Conservation (phyloP, 2,797 vertebrate genomes). For the Chlorospingus flavigularis region DNA sequence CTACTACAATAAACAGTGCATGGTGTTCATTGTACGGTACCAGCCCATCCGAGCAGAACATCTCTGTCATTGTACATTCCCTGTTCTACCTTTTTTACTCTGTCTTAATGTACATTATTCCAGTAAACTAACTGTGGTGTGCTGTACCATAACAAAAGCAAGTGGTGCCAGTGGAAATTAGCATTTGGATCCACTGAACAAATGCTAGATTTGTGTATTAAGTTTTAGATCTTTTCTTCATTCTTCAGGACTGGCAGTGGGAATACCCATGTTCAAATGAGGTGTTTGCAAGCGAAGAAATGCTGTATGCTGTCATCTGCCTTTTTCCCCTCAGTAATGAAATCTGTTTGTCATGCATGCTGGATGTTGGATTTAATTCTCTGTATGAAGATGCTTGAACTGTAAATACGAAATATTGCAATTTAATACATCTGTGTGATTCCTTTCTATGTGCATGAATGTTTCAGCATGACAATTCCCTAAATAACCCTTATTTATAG, state of each 20-base stretch:
- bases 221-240: not conserved
- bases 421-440: constrained; percentile 35
- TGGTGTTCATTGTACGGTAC: constrained; percentile 59
- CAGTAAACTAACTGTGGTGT: constrained; percentile 61
- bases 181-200: constrained; percentile 60
- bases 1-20: constrained; percentile 61
- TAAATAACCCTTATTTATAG: constrained; percentile 47
- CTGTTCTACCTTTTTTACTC: constrained; percentile 43
- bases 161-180: constrained; percentile 45
- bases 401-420: constrained; percentile 41
- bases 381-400: constrained; percentile 46
- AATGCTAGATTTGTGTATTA: constrained; percentile 55
- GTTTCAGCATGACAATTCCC: constrained; percentile 69
- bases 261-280: constrained; percentile 6
- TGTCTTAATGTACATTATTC: constrained; percentile 52
- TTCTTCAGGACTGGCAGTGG: constrained; percentile 50
- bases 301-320: not conserved
- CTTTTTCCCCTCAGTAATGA: not conserved
- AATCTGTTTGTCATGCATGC: constrained; percentile 49
- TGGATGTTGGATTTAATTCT: constrained; percentile 41
- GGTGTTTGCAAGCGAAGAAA: constrained; percentile 50
- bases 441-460: constrained; percentile 40
- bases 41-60: constrained; percentile 13
- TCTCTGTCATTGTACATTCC: constrained; percentile 43
- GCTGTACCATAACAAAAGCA: not conserved